Evolutionary conservation across 2,797 vertebrate genomes (phyloP).

Genomic region (Tadarida brasiliensis): DNA sequence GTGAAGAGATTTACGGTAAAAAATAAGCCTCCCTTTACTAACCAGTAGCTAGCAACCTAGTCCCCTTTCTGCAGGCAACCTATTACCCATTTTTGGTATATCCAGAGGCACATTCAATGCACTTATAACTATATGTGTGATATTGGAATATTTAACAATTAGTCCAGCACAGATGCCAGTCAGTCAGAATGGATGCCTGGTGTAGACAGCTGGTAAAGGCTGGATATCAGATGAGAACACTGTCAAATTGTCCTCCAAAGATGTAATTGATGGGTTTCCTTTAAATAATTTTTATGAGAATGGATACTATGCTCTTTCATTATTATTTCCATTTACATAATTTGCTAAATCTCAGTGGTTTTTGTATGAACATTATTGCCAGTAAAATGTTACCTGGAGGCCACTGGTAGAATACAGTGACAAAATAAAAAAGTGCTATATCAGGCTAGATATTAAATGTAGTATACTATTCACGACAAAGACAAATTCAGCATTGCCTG

Average conservation of each 20-base stretch:
- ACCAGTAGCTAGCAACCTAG: neutral
- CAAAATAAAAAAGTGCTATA: neutral
- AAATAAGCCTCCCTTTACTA: neutral
- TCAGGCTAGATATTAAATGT: neutral
- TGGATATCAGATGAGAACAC: neutral
- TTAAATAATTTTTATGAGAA: conserved; percentile 52
- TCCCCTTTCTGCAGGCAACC: neutral
- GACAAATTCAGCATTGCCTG: neutral
- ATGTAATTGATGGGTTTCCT: neutral
- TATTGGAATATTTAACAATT: conserved; percentile 11
- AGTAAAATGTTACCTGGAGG: conserved; percentile 3
- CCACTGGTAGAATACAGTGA: neutral
- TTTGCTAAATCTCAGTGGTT: conserved; percentile 8
- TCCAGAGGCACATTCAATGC: neutral
- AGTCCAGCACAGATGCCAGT: neutral
- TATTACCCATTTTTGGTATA: neutral
- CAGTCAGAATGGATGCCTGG: neutral
- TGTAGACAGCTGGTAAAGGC: neutral
- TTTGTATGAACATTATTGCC: neutral
- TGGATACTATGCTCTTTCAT: neutral
- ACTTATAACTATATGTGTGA: neutral
- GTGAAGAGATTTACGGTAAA: neutral
- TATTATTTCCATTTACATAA: conserved; percentile 31
- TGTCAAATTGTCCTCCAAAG: neutral
- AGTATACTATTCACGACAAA: neutral